Evolutionary conservation across 2,113 vertebrate genomes (phyloP).

Genomic region (Lophotis ruficrista): DNA sequence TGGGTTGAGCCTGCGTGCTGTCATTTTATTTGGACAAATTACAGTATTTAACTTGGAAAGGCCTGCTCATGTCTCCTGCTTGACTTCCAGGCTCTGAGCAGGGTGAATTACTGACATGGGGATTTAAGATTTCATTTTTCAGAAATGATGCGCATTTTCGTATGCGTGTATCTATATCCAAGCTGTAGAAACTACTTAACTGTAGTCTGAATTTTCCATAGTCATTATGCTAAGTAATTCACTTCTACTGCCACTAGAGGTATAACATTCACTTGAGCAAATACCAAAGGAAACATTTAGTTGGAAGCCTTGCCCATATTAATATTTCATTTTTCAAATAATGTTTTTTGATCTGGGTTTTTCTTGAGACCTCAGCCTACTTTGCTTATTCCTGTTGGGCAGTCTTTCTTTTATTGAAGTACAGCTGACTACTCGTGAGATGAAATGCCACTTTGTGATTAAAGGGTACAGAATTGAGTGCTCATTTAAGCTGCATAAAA

Average conservation of each 20-base stretch:
- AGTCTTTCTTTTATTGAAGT: slow-evolving; percentile 33
- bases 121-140: slow-evolving; percentile 6
- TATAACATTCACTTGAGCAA: slow-evolving; percentile 45
- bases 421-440: slow-evolving; percentile 1
- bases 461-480: slow-evolving; percentile 28
- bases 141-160: background rate
- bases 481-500: slow-evolving; percentile 41
- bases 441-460: slow-evolving; percentile 45
- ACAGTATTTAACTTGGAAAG: slow-evolving; percentile 7
- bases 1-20: background rate
- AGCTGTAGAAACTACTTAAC: background rate
- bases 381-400: slow-evolving; percentile 19
- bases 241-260: slow-evolving; percentile 53
- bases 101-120: background rate
- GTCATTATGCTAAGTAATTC: slow-evolving; percentile 50
- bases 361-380: slow-evolving; percentile 34
- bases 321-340: slow-evolving; percentile 63
- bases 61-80: background rate
- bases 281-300: slow-evolving; percentile 55
- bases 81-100: background rate
- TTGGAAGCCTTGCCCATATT: slow-evolving; percentile 41
- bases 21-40: background rate
- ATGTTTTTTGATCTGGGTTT: slow-evolving; percentile 33
- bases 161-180: background rate
- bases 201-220: slow-evolving; percentile 18